Base-by-base conservation (phyloP, 2,113 vertebrate species). In the Synchiropus splendidus region DNA sequence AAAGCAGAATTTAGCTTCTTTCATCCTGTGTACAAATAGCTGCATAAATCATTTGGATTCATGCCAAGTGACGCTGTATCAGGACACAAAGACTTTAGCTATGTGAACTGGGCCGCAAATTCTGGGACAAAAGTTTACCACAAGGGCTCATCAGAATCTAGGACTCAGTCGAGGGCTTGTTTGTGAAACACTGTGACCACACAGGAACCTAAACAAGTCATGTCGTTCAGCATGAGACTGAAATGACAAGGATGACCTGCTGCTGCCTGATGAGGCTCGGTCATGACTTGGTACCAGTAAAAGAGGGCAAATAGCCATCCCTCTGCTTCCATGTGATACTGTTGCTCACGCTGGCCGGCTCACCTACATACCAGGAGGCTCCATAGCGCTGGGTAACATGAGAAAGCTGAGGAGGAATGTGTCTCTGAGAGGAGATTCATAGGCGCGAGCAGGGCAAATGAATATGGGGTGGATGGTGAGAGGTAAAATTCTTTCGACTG, bases 371-470 rank as follows among this genome's bases (percentile, higher is more conserved):
- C 67, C 76, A 49, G 30, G 30, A 55, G 31, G 60, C 59, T 70
- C 36, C 30, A 71, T 60, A 72, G 75, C 58, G 42, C 51, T 16
- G 40, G 52, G 72, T 57, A 75, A 79, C 65, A 71, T 56, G 69
- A 81, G 64, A 68, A 48, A 67, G 47, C 34, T 1, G 30, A 48
- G 45, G 42, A 78, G 47, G 15, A 70, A 58, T 54, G 50, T 52
- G 53, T 31, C 15, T 10, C 30, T 16, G 30, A 53, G 55, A 65
- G 34, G 49, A n/a, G 21, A 27, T 27, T 27, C 21, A 27, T 27
- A 27, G 21, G 21, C 4, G 21, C 21, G 21, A 5, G 21, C 4
- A 27, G 21, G 21, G 21, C 21, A 27, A 27, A 27, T 27, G 21
- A 27, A 27, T 8, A 27, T 27, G 21, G 21, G 8, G 10, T 12